Evolutionary conservation across 2,888 invertebrate genomes (phyloP).

Genomic region (Acleris sparsana): DNA sequence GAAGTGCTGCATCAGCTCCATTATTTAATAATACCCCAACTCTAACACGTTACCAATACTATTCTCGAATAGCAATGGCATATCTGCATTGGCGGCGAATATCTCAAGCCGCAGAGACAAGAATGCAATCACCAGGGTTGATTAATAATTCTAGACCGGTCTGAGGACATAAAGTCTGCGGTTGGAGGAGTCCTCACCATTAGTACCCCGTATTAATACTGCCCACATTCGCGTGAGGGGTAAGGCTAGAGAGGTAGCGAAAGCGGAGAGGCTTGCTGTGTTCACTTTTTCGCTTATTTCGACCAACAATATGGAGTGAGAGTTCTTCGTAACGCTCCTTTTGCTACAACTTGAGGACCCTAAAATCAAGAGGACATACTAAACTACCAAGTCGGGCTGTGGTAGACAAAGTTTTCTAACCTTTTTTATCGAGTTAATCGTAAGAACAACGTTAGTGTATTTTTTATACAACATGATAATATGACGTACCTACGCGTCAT

Average conservation of each 20-base stretch:
- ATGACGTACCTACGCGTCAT: no score
- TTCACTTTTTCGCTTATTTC: no score
- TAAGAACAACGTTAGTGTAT: no score
- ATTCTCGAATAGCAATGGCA: conserved; percentile 53
- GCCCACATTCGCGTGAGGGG: conserved; percentile 59
- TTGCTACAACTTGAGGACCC: no score
- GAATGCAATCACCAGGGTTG: conserved; percentile 78
- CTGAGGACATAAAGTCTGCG: conserved; percentile 78
- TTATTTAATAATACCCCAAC: background rate
- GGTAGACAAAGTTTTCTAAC: no score
- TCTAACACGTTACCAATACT: conserved; percentile 45
- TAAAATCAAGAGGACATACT: no score
- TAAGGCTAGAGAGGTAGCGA: conserved; percentile 10
- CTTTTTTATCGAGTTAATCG: no score
- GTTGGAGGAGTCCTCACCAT: conserved; percentile 61
- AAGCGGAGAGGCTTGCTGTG: background rate
- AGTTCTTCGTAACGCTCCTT: no score
- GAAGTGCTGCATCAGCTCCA: no score
- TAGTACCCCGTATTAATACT: conserved; percentile 76
- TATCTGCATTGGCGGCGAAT: conserved; percentile 53
- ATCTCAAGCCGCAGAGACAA: conserved; percentile 40
- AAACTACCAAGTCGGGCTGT: no score
- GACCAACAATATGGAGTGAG: no score
- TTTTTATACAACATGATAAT: no score
- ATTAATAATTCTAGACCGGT: conserved; percentile 81